Percentiles rank a stretch among this genome's conserved stretches.
Conservation (phyloP, 2,797 vertebrate species). For the Thalassophryne amazonica region DNA sequence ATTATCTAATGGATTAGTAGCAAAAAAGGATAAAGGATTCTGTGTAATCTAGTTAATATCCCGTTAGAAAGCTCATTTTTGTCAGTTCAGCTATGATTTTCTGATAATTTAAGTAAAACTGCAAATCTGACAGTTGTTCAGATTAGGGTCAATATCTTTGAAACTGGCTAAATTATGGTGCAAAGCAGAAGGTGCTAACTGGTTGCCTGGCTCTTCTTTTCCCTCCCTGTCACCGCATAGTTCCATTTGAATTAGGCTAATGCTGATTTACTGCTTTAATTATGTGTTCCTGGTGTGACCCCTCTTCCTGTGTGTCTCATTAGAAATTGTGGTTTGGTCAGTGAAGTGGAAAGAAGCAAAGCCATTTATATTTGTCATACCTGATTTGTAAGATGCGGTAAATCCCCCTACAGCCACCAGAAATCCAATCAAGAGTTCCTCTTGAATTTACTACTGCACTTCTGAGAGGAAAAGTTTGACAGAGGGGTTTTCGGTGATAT, state of each 20-base stretch:
- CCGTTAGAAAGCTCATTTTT: too few relatives aligned
- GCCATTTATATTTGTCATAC: constrained; percentile 86
- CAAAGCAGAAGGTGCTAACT: constrained; percentile 10
- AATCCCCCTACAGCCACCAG: constrained; percentile 82
- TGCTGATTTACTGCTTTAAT: constrained; percentile 71
- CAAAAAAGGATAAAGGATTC: neutral
- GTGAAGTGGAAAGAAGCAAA: constrained; percentile 72
- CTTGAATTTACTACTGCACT: constrained; percentile 68
- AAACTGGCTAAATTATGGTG: constrained; percentile 1
- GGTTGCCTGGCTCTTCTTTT: constrained; percentile 13
- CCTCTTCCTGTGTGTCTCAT: constrained; percentile 62
- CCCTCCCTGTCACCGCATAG: constrained; percentile 23
- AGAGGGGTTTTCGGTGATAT: constrained; percentile 78
- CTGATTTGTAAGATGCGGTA: constrained; percentile 86
- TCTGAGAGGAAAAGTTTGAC: constrained; percentile 71
- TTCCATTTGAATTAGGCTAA: constrained; percentile 70
- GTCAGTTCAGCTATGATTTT: too few relatives aligned
- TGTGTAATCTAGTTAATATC: too few relatives aligned
- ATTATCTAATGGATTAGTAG: constrained; percentile 12
- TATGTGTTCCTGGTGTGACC: constrained; percentile 66
- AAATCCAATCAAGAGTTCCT: constrained; percentile 83
- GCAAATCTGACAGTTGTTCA: neutral
- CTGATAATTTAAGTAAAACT: neutral
- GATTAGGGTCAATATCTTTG: neutral
- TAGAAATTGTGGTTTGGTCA: constrained; percentile 72